Evolutionary conservation across 2,888 invertebrate genomes (phyloP), one percentile per base, ranked within the genome.

Genomic region (Trissolcus japonicus): DNA sequence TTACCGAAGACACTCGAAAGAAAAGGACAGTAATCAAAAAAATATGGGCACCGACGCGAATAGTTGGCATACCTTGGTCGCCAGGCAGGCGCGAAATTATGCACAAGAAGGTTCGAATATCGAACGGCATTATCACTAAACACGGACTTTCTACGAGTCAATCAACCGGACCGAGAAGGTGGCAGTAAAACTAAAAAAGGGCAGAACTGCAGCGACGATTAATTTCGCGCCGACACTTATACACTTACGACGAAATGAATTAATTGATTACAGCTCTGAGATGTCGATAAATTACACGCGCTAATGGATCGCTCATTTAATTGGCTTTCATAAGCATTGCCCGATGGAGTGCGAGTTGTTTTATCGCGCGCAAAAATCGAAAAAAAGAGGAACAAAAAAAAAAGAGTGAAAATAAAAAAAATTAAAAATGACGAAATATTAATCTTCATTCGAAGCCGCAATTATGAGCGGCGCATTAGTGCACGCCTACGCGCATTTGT

Each of bases 391-490:
- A 35, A 1, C 35, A 35, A 35, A 35, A 35, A 3, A 25, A 57
- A 62, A 72, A 77, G 67, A 29, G 29, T 35, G 11, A 11, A 11
- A 35, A 29, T 1, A 35, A 11, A 35, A 35, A 11, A 11, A 11
- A 35, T 0, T 1, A 35, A 35, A 35, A 35, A 35, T 11, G 11
- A 11, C 11, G 66, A 69, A 78, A 57, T 72, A 75, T 75, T 65
- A 78, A 78, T 73, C 66, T 79, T 73, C 68, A 76, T 79, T 75
- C 68, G 61, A 73, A 76, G 72, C 68, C 65, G 65, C 56, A 76
- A 73, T 66, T 68, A 66, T 43, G 76, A 54, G 63, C 54, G 35
- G 59, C 72, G 72, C 60, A 54, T 71, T 67, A 65, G 59, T 16
- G 40, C 53, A 54, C 73, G 51, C 65, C 60, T 51, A 66, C 72